Evolutionary conservation across 2,797 vertebrate species (phyloP).

Genomic region (Paramormyrops hopkinsi): DNA sequence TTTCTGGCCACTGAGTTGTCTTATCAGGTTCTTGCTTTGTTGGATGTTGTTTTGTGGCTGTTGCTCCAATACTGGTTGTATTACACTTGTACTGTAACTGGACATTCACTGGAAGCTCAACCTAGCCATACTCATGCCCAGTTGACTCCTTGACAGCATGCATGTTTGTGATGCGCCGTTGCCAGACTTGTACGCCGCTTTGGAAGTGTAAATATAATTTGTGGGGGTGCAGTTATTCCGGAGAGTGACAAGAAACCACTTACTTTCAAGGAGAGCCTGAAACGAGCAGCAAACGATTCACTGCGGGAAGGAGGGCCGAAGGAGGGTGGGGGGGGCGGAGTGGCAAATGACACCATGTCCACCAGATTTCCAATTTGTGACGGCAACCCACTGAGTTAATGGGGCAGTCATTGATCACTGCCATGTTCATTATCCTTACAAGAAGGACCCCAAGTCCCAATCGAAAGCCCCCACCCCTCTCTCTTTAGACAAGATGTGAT

Average conservation of each 20-base stretch:
- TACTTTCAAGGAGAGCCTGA: neutral
- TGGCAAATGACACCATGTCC: neutral
- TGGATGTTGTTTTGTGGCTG: neutral
- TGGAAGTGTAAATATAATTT: neutral
- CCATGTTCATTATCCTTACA: neutral
- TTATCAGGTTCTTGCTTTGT: neutral
- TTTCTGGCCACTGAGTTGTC: neutral
- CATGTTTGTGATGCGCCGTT: neutral
- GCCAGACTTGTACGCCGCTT: neutral
- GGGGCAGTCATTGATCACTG: neutral
- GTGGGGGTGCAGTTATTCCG: neutral
- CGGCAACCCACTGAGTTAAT: neutral
- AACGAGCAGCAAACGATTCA: neutral
- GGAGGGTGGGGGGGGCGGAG: neutral
- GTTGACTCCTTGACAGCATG: neutral
- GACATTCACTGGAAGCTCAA: neutral
- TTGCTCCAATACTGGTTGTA: neutral
- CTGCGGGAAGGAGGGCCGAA: neutral
- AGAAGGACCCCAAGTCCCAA: neutral
- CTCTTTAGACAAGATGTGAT: neutral
- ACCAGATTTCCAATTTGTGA: neutral
- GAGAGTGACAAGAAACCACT: neutral
- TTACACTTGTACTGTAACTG: neutral
- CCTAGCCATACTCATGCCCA: neutral
- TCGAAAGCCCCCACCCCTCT: neutral